Evolutionary conservation across 1,140 invertebrate species (phyloP).

Genomic region (Gonioctena quinquepunctata): DNA sequence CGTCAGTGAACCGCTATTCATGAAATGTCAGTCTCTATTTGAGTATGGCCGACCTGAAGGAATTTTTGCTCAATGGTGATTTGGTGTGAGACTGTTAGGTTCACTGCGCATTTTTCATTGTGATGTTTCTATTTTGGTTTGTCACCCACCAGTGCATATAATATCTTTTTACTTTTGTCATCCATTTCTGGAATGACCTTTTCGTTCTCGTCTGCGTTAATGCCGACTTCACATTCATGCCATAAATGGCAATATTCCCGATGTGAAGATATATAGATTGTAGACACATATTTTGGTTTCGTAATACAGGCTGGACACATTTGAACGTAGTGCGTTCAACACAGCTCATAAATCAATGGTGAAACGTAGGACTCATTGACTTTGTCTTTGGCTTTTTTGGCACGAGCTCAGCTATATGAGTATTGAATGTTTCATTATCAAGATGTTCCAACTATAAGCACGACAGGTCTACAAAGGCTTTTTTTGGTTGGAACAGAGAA

Average conservation of each 20-base stretch:
- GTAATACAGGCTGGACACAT: background rate
- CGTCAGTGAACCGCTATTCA: background rate
- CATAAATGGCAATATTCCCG: no score
- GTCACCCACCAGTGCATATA: no score
- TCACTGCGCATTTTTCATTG: no score
- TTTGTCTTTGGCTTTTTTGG: background rate
- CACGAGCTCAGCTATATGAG: background rate
- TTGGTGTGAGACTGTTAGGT: no score
- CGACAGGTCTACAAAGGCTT: background rate
- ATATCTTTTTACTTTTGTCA: background rate
- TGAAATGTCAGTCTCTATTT: constrained; percentile 42
- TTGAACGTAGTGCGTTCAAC: background rate
- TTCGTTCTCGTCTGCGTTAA: background rate
- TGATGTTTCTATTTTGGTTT: no score
- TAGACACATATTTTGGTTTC: background rate
- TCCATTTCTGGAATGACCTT: background rate
- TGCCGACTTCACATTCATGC: background rate
- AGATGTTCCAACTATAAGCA: background rate
- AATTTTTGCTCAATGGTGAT: constrained; percentile 13
- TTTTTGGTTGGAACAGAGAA: background rate
- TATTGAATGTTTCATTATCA: background rate
- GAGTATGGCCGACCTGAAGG: constrained; percentile 37
- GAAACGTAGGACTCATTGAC: background rate
- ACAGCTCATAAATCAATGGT: background rate
- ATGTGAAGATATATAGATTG: background rate